Conservation (phyloP, 2,797 vertebrate genomes). For the Spatula versicolor region DNA sequence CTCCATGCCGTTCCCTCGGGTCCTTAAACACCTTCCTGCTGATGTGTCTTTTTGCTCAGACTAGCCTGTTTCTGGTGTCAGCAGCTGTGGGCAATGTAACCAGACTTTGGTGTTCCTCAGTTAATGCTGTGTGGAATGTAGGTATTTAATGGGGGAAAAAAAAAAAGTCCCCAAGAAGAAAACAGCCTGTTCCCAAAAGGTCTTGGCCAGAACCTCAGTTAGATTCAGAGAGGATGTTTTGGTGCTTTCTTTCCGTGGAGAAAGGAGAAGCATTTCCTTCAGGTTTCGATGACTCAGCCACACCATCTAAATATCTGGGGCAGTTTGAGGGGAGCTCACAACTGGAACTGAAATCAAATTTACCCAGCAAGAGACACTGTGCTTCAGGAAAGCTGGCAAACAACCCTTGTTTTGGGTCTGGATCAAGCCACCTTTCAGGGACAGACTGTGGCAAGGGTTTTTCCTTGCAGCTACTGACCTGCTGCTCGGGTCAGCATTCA, state of each 20-base stretch:
- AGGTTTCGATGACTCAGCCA: not conserved
- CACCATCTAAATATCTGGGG: not conserved
- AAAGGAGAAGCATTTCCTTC: slow-evolving; percentile 2
- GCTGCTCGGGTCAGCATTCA: fast-evolving
- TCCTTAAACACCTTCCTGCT: not conserved
- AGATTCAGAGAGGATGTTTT: not conserved
- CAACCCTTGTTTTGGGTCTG: not conserved
- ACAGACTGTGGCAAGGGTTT: not conserved
- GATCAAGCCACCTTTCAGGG: not conserved
- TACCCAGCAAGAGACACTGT: not conserved
- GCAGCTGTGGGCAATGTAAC: not conserved
- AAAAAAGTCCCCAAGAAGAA: not conserved
- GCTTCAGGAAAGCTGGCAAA: not conserved
- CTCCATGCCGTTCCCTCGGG: too few relatives aligned
- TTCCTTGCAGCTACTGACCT: not conserved
- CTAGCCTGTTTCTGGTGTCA: not conserved
- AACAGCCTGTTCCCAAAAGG: not conserved
- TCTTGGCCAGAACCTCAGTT: not conserved
- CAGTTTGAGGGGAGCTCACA: not conserved
- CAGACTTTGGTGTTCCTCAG: not conserved
- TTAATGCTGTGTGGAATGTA: not conserved
- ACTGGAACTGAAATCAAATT: not conserved
- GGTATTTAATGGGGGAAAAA: not conserved
- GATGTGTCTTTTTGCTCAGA: not conserved
- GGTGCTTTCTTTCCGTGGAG: not conserved